Evolutionary conservation across 2,888 invertebrate species (phyloP), one percentile per base, ranked within the genome.

Genomic region (Ditula angustiorana): DNA sequence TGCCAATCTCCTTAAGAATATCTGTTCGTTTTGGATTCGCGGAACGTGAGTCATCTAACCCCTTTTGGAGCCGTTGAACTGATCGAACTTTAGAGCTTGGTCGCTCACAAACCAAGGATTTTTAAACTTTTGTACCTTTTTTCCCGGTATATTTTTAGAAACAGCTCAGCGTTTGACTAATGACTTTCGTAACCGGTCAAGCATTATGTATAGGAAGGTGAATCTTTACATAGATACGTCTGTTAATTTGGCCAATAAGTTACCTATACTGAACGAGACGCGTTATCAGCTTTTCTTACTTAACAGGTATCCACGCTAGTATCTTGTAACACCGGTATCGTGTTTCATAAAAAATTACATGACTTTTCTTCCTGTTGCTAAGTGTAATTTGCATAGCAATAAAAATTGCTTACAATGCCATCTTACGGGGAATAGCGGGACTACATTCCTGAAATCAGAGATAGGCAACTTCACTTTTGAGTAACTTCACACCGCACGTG

Each of bases 401-500:
- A 24, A 56, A n/a, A 24, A 46, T 50, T 16, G 28, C 56, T 37
- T 26, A 44, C 65, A 79, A 68, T 77, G 90, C 86, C 91, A 91
- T 88, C 91, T 91, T 71, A 68, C 71, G 81, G 69, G 61, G 80
- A 87, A 83, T 87, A 87, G 90, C 82, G 60, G 68, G 69, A 84
- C 74, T 79, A 73, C 65, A 60, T 50, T 26, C 64, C 37, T 47
- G 46, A 64, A 62, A 59, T 61, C 59, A 49, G 59, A 52, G 35
- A 50, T 41, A 13, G 47, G 11, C 37, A 63, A 64, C 64, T 59
- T 64, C 64, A 53, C 46, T 46, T 64, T 35, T 47, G 7, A 60
- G 53, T 44, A 55, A 53, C 64, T 60, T 63, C 64, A 64, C 53
- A 47, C 59, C 75, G 76, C 74, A 70, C 64, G 67, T 63, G 61